phyloP scores from a whole-genome alignment of 1,140 invertebrate species.

The Cyclina sinensis region DNA sequence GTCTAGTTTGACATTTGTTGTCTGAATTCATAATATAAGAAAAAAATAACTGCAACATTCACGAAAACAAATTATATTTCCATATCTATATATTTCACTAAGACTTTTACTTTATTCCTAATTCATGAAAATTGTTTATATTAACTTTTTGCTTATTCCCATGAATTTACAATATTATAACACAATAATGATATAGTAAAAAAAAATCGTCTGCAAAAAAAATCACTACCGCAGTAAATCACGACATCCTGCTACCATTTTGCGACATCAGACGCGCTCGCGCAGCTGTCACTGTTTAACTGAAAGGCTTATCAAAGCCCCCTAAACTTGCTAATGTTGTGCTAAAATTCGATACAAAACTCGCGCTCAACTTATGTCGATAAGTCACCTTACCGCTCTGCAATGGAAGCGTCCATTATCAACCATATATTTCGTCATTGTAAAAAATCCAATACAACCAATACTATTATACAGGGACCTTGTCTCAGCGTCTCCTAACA shows the following conservation, averaged over 20 bases:
- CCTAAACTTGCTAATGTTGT: conserved; percentile 31
- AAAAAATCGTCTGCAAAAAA: no score
- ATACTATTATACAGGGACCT: neutral
- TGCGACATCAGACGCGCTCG: neutral
- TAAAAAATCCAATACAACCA: conserved; percentile 23
- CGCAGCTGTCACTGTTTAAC: neutral
- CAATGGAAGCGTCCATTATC: conserved; percentile 4
- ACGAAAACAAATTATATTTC: no score
- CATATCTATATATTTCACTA: no score
- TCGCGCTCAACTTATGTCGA: conserved; percentile 28
- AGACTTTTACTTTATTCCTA: no score
- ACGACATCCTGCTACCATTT: neutral
- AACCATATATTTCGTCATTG: conserved; percentile 8
- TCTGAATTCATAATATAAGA: no score
- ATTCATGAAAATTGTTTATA: no score
- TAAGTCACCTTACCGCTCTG: conserved; percentile 2
- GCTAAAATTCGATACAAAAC: conserved; percentile 22
- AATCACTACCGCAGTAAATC: neutral
- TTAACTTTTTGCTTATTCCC: no score
- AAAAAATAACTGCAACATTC: no score
- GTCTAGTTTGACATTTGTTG: no score
- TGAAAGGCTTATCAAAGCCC: neutral
- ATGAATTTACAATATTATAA: no score
- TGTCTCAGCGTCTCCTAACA: conserved; percentile 10
- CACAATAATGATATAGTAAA: no score